A percentile compares a stretch with the other conserved stretches of the same genome.
Evolutionary conservation across 2,113 vertebrate genomes (phyloP).

Genomic region (Nycticebus coucang): DNA sequence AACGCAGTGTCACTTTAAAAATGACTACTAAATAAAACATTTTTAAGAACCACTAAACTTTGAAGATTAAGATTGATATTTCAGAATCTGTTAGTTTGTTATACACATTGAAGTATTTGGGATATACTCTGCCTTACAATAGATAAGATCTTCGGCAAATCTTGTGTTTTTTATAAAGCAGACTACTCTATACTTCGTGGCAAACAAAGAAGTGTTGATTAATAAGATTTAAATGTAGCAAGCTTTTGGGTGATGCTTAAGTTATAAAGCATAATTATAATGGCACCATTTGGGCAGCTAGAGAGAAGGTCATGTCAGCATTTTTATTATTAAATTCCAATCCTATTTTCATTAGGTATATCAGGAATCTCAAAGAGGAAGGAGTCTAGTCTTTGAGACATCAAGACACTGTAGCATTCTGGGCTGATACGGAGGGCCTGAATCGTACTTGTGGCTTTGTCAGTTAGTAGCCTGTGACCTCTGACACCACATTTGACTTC

Average conservation of each 20-base stretch:
- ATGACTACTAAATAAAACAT: not conserved
- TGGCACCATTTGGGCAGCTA: conserved; percentile 70
- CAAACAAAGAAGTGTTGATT: conserved; percentile 77
- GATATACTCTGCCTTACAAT: conserved; percentile 74
- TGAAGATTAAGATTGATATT: conserved; percentile 67
- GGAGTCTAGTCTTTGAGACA: conserved; percentile 46
- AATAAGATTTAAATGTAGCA: conserved; percentile 81
- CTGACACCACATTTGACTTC: conserved; percentile 28
- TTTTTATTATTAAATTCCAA: conserved; percentile 80
- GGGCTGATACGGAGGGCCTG: conserved; percentile 24
- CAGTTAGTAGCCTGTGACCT: conserved; percentile 29
- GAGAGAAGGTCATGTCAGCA: conserved; percentile 78
- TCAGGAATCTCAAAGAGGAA: conserved; percentile 62
- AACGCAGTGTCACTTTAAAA: conserved; percentile 54
- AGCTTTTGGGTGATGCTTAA: conserved; percentile 75
- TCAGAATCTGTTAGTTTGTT: conserved; percentile 48
- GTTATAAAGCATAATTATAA: conserved; percentile 82
- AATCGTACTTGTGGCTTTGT: not conserved
- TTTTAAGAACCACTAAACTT: conserved; percentile 40
- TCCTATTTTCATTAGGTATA: conserved; percentile 69
- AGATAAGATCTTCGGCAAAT: conserved; percentile 70
- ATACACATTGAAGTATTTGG: conserved; percentile 59
- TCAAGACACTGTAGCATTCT: conserved; percentile 39
- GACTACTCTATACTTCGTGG: conserved; percentile 71
- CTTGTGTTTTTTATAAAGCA: conserved; percentile 72